Base-by-base conservation (phyloP, 2,888 invertebrate species). In the Thysanoteuthis rhombus region DNA sequence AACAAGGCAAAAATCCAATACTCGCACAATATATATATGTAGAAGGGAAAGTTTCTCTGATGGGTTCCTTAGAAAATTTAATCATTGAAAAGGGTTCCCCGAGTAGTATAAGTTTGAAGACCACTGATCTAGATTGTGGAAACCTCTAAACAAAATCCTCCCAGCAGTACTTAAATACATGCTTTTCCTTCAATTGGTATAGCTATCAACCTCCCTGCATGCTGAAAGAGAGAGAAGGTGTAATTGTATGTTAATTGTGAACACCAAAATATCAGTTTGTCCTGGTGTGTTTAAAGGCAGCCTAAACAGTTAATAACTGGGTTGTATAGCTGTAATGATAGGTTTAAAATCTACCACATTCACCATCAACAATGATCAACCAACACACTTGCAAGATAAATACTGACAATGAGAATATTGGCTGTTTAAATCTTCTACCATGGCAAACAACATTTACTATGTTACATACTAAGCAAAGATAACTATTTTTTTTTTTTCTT, bases 191-290 rank as follows among this genome's bases (percentile, higher is more conserved):
- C 75, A 75, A 75, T n/a, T 75, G n/a, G 75, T 92, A 39, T 40
- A 40, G 32, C 39, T 39, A 39, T 40, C 38, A 38, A 90, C 90
- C 91, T 91, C 32, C 25, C 36, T 58, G 75, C n/a, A 75, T n/a
- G 75, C 4, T 75, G n/a, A n/a, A 75, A 75, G n/a, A n/a, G 32
- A 58, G 75, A 75, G 12, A 75, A 36, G 75, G 75, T 75, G 28
- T 45, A 92, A 92, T 45, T 92, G 91, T 42, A 42, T 91, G 39
- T 42, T 38, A 92, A 45, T 45, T 92, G 92, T 42, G 92, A 92
- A 92, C 92, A 92, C 38, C 45, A 92, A 92, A 40, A 92, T 75
- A 75, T 36, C 12, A 75, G 75, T 75, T 75, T n/a, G n/a, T 75
- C 75, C 10, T 8, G 8, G 3, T n/a, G 75, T 75, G 75, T 75